Conservation (phyloP, 2,888 invertebrate genomes). For the Branchinecta sandiegonensis region DNA sequence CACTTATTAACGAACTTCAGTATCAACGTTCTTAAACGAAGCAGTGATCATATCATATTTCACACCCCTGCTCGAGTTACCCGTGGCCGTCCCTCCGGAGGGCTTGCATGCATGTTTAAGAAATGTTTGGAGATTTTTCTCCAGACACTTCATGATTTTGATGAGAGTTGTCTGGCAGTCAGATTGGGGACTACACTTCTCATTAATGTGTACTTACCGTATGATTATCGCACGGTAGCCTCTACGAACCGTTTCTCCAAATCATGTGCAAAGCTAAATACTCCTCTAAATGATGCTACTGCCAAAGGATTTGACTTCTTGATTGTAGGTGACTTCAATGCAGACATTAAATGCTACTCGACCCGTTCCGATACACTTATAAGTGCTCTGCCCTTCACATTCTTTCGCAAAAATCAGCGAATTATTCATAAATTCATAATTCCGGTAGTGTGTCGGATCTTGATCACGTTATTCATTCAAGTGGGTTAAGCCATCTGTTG, state of each 20-base stretch:
- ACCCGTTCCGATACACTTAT: not conserved
- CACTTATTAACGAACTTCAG: no score
- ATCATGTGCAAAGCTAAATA: no score
- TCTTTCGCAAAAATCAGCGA: not conserved
- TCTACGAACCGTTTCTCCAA: no score
- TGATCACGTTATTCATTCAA: not conserved
- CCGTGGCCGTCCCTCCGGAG: not conserved
- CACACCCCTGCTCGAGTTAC: not conserved
- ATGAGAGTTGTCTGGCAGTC: conserved; percentile 11
- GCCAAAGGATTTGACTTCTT: no score
- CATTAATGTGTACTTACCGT: not conserved
- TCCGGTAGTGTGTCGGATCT: not conserved
- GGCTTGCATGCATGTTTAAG: not conserved
- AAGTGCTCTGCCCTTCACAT: not conserved
- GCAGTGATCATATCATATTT: not conserved
- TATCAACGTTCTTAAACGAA: conserved; percentile 12
- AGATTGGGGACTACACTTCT: not conserved
- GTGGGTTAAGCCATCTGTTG: not conserved
- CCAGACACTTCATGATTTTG: not conserved
- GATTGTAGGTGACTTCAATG: not conserved
- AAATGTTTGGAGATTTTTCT: not conserved
- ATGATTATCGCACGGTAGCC: not conserved
- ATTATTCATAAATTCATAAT: not conserved
- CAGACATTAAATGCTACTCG: not conserved
- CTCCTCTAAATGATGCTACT: no score